A percentile compares a stretch with the other conserved stretches of the same genome.
Evolutionary conservation across 2,888 invertebrate species (phyloP).

Genomic region (Camponotus fellah): DNA sequence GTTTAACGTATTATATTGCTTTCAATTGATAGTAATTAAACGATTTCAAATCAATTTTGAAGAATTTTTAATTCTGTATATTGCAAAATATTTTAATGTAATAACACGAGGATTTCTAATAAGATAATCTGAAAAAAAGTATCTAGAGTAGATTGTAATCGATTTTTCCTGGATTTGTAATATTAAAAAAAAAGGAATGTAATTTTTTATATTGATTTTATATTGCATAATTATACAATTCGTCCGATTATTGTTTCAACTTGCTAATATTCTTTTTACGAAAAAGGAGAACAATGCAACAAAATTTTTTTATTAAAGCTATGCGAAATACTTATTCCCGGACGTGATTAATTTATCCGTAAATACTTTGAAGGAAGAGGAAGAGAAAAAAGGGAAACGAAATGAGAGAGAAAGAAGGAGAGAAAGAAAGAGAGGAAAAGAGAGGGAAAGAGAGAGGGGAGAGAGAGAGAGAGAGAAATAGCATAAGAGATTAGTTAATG

Average conservation of each 20-base stretch:
- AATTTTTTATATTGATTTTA: not conserved
- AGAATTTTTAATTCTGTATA: not conserved
- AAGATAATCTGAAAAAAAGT: not conserved
- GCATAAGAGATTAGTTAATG: slow-evolving; percentile 36
- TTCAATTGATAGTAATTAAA: too few relatives aligned
- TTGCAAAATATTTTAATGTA: not conserved
- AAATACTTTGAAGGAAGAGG: not conserved
- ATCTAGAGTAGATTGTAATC: not conserved
- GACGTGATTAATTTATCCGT: not conserved
- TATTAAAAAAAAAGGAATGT: not conserved
- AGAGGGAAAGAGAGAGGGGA: not conserved
- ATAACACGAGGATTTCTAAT: not conserved
- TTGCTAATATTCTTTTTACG: too few relatives aligned
- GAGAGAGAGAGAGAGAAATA: not conserved
- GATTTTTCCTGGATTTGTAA: not conserved
- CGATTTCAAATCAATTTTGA: not conserved
- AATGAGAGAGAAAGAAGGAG: not conserved
- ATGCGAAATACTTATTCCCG: not conserved
- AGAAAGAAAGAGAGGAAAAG: too few relatives aligned
- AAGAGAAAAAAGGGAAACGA: not conserved
- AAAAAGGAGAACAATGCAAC: not conserved
- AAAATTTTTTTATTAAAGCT: not conserved
- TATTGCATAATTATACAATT: not conserved
- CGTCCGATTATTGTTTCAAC: too few relatives aligned
- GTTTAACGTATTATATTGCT: too few relatives aligned